Evolutionary conservation across 1,140 invertebrate genomes (phyloP), one percentile per base, ranked within the genome.

Genomic region (Hylaeus anthracinus): DNA sequence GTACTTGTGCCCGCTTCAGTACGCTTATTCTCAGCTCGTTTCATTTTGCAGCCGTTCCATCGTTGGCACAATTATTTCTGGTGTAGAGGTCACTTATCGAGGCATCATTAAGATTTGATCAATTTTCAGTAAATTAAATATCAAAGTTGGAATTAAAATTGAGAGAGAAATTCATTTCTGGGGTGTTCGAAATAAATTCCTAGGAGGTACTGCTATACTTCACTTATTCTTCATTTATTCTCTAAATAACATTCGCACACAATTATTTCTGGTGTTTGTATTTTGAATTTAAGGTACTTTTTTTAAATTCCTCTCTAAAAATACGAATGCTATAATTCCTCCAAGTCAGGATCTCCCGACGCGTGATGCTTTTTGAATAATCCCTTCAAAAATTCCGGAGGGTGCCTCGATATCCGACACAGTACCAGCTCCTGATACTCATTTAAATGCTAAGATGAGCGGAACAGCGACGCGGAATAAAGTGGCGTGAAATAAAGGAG

Each of bases 401-500:
- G 26, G 15, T 51, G 45, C 14, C 58, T 51, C 14, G 48, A 43
- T 78, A 78, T 66, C 53, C 43, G 61, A 3, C 60, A 2, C 51
- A 53, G 72, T 65, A 66, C 39, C 63, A 55, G 8, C 70, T 65
- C 26, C 26, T 58, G 74, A 74, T 74, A n/a, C 58, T 79, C 79
- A 60, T 80, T 87, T 87, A 87, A 84, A 87, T 79, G 86, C 64
- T 80, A 84, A 82, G 86, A 86, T 70, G 61, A 81, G 76, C 45
- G 63, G 72, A 70, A 70, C 74, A 67, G 79, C 45, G 60, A 64
- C 78, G 78, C 63, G 75, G 79, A 88, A 87, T 87, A 89, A 88
- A 90, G 76, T 85, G 67, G 65, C 83, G 86, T 86, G 75, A 88
- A 90, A 88, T 89, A 89, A 90, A 86, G 84, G 83, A 89, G 85